Conservation (phyloP, 53 echinoderm and acorn worm species). For the Patiria pectinifera region DNA sequence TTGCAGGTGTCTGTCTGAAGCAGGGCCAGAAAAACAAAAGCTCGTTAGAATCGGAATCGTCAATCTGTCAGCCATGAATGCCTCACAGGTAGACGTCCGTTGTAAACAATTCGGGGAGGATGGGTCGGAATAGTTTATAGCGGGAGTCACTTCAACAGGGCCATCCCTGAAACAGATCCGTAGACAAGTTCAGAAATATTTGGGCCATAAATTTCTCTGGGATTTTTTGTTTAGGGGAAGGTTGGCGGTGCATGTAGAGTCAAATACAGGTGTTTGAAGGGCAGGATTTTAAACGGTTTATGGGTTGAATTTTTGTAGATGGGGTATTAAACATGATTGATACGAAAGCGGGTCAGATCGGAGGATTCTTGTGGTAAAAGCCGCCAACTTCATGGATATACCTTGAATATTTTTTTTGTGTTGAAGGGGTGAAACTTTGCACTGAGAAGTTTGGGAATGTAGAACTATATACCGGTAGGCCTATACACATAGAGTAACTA, state of each 20-base stretch:
- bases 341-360: background rate
- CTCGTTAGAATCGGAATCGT: conserved; percentile 1
- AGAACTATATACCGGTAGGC: no score
- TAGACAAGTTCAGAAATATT: conserved; percentile 18
- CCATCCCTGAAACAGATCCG: conserved; percentile 10
- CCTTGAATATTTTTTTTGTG: background rate
- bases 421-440: background rate
- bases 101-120: conserved; percentile 1
- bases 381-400: background rate
- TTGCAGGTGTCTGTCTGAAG: conserved; percentile 34
- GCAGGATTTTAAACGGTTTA: background rate
- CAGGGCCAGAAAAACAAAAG: conserved; percentile 4
- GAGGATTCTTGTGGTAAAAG: background rate
- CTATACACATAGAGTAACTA: no score
- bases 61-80: conserved; percentile 45
- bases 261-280: background rate
- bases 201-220: conserved; percentile 22
- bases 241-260: background rate
- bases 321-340: conserved; percentile 1
- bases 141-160: conserved; percentile 11
- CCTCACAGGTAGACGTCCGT: conserved; percentile 58
- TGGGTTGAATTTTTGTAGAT: background rate
- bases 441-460: background rate
- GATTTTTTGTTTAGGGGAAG: background rate
- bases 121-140: conserved; percentile 6